Base-by-base conservation (phyloP, 2,797 vertebrate genomes). In the Columba guinea region DNA sequence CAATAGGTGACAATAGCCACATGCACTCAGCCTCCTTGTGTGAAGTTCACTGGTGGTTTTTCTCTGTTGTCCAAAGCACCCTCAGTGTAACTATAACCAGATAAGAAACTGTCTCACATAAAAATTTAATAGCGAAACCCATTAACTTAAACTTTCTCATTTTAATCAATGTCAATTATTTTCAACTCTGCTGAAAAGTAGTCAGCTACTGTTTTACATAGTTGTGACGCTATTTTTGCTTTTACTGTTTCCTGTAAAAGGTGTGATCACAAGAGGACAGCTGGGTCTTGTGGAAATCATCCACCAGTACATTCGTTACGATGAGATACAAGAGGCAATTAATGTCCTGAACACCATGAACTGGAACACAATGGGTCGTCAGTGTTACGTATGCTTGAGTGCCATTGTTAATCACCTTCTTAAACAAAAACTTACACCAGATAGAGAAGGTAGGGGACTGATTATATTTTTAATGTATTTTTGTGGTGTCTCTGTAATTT, bases 371-470 rank as follows among this genome's bases (percentile, higher is more conserved):
- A 96, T 98, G 97, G 99, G 98, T 75, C 97, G 91, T 8, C 98
- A 98, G 85, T 99, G 99, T 96, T 99, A 98, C 78, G 64, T 98
- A 68, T 97, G 98, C 93, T 98, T 99, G 95, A 98, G 97, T 84
- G 97, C 98, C 12, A 97, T 99, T 89, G 97, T 98, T 51, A 99
- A 99, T 96, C 98, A 99, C 95, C 98, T 99, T 84, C 98, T 99
- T 69, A 98, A 98, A 96, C 98, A 98, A 94, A 98, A 98, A 67
- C 98, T 99, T 70, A 98, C 98, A 22, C 97, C 98, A 49, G 97
- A 98, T 58, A 98, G 98, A 95, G 99, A 99, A 98, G 98, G 98
- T 99, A 84, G 96, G 97, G 49, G 52, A 67, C 37, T 73, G 35
- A 58, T 13, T 89, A 3, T 48, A 32, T 88, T 91, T 94, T 39